Evolutionary conservation across 2,113 vertebrate genomes (phyloP).

Genomic region (Tympanuchus pallidicinctus): DNA sequence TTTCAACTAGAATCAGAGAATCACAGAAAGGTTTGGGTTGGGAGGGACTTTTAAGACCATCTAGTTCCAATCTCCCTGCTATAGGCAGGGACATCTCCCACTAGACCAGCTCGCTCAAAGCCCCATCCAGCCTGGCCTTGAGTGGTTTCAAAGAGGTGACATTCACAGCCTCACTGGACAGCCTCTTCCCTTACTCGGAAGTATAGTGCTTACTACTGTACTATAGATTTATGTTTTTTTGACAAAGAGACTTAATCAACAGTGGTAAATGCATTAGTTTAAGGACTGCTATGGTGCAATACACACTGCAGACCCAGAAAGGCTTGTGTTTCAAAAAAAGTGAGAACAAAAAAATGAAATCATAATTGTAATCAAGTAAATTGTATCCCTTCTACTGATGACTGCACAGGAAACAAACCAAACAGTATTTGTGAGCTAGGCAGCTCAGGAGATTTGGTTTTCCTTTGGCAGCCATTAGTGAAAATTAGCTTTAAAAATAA

Average conservation of each 20-base stretch:
- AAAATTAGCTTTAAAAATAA: background rate
- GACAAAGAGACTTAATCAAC: background rate
- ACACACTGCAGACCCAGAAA: background rate
- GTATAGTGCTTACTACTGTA: background rate
- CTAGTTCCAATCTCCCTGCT: too few species aligned
- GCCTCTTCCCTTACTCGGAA: too few species aligned
- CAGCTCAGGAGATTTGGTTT: background rate
- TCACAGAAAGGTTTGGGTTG: too few species aligned
- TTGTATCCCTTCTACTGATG: background rate
- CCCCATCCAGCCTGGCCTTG: too few species aligned
- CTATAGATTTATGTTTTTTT: background rate
- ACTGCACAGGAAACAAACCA: background rate
- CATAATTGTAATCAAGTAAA: background rate
- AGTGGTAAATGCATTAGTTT: background rate
- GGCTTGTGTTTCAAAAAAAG: background rate
- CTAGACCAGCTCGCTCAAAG: too few species aligned
- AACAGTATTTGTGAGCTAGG: background rate
- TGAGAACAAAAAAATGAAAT: background rate
- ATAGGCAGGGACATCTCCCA: too few species aligned
- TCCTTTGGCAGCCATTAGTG: background rate
- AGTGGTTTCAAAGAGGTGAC: too few species aligned
- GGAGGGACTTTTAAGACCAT: too few species aligned
- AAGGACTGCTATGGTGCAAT: background rate
- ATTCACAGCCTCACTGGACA: too few species aligned
- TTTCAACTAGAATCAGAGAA: background rate